Base-by-base conservation (phyloP, 2,113 vertebrate species). In the Petrocephalus microphthalmus region DNA sequence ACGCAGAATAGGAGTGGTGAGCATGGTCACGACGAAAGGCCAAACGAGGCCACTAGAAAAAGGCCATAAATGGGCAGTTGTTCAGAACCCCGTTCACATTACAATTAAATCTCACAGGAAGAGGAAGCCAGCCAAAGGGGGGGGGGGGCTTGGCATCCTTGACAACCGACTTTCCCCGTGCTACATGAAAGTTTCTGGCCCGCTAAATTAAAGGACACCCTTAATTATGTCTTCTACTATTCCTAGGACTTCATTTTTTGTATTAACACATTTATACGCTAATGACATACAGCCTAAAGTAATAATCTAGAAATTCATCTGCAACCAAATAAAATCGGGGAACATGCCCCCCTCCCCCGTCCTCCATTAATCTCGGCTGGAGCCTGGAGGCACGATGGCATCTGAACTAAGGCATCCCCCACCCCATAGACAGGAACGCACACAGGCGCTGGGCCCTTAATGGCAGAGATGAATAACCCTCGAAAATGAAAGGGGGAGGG, bases 371-470 rank as follows among this genome's bases (percentile, higher is more conserved):
- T 85, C 52, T 54, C 29, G 19, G 49, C 84, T 85, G 52, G 52
- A 37, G 84, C 84, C 84, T 85, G 84, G 51, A 42, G 84, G 84
- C 84, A 56, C 22, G 84, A 85, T 54, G 25, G 51, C 84, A 85
- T 54, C 25, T 53, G 49, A 54, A 33, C 84, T 54, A 53, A n/a
- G 37, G n/a, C 84, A 54, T 84, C 82, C 42, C 82, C 42, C 82
- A 84, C 82, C 47, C 83, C 25, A 85, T 8, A 85, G 49, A 54
- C 51, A 33, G 5, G 51, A 51, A 85, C 84, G 5, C 84, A 54
- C 94, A 96, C 95, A 96, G 93, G 90, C 94, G 95, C 81, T 13
- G 71, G 29, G 45, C 49, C 19, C 81, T n/a, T 49, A 83, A 83
- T 20, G 45, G 37, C 45, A 83, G 81, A 37, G 7, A 42, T 83